These are phyloP conservation scores for Troides oblongomaculatus DNA, from an alignment of 2,888 invertebrate species.

Conservation along the genomic window DNA sequence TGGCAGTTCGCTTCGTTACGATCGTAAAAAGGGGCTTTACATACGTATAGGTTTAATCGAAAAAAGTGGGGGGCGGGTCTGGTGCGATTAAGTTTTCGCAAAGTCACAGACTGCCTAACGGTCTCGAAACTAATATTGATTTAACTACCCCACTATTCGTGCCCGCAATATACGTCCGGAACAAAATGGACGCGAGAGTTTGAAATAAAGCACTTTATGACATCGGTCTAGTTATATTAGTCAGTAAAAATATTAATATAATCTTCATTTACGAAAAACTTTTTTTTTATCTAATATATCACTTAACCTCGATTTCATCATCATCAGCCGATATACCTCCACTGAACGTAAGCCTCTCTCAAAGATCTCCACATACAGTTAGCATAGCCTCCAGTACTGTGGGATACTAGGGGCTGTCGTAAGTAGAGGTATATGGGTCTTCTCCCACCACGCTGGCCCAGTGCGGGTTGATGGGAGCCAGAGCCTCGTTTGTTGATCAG, in stretches of 20 bases:
- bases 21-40: constrained; percentile 23
- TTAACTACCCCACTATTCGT: constrained; percentile 28
- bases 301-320: too few relatives aligned
- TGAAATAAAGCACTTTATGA: constrained; percentile 3
- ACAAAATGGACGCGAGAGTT: constrained; percentile 5
- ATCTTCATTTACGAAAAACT: not conserved
- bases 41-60: constrained; percentile 32
- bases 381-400: too few relatives aligned
- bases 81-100: constrained; percentile 34
- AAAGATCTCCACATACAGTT: too few relatives aligned
- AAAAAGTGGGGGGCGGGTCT: constrained; percentile 28
- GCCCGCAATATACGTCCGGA: constrained; percentile 6
- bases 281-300: too few relatives aligned
- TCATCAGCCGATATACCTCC: too few relatives aligned
- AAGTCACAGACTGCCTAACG: constrained; percentile 35
- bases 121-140: constrained; percentile 32
- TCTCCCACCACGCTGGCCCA: too few relatives aligned
- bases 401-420: too few relatives aligned
- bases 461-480: too few relatives aligned
- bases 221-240: not conserved
- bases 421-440: too few relatives aligned
- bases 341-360: too few relatives aligned
- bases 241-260: not conserved
- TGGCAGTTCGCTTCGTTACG: constrained; percentile 18
- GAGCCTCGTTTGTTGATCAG: too few relatives aligned